phyloP scores from a whole-genome alignment of 1,140 invertebrate species.

The Neuroterus valhalla region DNA sequence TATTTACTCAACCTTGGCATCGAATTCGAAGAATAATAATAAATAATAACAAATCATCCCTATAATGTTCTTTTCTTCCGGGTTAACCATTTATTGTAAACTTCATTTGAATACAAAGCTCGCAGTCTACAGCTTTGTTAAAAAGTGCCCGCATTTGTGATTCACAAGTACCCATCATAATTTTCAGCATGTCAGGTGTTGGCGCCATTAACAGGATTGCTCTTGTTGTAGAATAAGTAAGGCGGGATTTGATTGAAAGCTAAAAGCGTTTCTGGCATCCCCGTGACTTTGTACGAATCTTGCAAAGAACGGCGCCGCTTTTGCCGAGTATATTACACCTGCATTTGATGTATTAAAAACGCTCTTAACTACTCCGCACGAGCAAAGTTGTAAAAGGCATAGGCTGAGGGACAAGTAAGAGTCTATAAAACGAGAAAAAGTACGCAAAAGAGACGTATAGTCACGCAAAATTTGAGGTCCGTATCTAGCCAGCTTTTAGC shows the following conservation, averaged over 20 bases:
- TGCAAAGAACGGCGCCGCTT: slow-evolving; percentile 45
- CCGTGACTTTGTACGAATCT: slow-evolving; percentile 48
- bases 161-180: background rate
- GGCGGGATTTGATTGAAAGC: slow-evolving; percentile 43
- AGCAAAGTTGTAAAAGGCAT: background rate
- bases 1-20: too few species aligned
- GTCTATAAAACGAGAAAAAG: background rate
- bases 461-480: slow-evolving; percentile 12
- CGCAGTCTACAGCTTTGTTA: background rate
- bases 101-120: background rate
- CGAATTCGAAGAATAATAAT: too few species aligned
- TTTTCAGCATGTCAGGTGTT: background rate
- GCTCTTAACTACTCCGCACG: background rate
- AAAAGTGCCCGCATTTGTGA: background rate
- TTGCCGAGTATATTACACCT: slow-evolving; percentile 39
- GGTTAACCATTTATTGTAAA: background rate
- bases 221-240: slow-evolving; percentile 40
- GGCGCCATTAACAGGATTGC: slow-evolving; percentile 40
- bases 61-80: too few species aligned
- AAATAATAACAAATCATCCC: too few species aligned
- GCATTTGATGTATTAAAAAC: slow-evolving; percentile 15
- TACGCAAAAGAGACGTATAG: background rate
- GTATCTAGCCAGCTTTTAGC: slow-evolving; percentile 10
- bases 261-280: slow-evolving; percentile 47
- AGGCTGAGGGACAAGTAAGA: slow-evolving; percentile 9